Evolutionary conservation across 2,888 invertebrate species (phyloP).

Genomic region (Cenopis cana): DNA sequence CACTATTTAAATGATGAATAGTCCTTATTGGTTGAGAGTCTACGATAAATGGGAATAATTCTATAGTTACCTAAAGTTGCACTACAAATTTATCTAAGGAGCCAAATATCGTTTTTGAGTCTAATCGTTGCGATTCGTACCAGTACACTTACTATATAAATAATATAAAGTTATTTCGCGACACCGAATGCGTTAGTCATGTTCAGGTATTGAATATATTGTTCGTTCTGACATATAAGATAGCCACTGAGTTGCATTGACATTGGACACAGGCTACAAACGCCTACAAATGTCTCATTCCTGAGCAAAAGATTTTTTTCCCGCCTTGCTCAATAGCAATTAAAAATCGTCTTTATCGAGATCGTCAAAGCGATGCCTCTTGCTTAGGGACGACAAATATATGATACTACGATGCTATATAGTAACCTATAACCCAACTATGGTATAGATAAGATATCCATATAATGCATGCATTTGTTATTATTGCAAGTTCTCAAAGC

Average conservation of each 20-base stretch:
- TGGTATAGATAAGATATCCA: too few relatives aligned
- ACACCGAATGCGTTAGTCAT: not conserved
- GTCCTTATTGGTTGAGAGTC: too few relatives aligned
- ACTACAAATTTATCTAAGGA: not conserved
- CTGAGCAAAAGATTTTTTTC: not conserved
- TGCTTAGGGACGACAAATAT: too few relatives aligned
- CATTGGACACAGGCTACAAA: not conserved
- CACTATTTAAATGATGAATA: too few relatives aligned
- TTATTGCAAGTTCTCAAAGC: not conserved
- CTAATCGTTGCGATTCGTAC: not conserved
- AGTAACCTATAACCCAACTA: too few relatives aligned
- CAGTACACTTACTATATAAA: not conserved
- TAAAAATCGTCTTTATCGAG: too few relatives aligned
- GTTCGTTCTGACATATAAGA: not conserved
- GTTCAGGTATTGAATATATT: not conserved
- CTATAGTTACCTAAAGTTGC: not conserved
- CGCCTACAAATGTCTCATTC: not conserved
- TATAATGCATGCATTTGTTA: too few relatives aligned
- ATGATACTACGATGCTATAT: too few relatives aligned
- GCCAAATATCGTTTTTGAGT: not conserved
- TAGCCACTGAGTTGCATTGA: too few relatives aligned
- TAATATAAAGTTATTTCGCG: not conserved
- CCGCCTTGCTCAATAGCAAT: too few relatives aligned
- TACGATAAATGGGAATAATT: not conserved
- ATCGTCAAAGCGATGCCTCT: too few relatives aligned